Evolutionary conservation across 2,113 vertebrate genomes (phyloP), one percentile per base, ranked within the genome.

Genomic region (Peromyscus polionotus): DNA sequence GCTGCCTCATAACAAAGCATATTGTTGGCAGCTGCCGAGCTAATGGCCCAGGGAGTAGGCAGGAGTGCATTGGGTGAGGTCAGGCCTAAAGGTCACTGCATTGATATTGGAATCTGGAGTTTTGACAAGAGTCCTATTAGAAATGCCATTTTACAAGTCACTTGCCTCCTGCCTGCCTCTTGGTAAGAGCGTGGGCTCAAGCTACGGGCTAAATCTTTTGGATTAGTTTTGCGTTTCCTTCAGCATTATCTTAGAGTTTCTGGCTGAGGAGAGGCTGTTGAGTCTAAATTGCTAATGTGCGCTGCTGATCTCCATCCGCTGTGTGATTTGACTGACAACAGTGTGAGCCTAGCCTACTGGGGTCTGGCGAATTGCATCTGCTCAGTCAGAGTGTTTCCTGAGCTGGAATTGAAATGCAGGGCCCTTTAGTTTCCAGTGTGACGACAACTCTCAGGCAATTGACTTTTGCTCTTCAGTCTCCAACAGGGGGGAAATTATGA

Each of bases 261-360:
- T 59, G 81, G 42, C 81, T 93, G 93, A 94, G 73, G 75, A 95
- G 96, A 95, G 67, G 63, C 94, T 96, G 81, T 94, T 93, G 95
- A 93, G 72, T 91, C 65, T 96, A 88, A 95, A 91, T 94, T 95
- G 96, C 96, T 97, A 95, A 96, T 83, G 85, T 83, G 81, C 86
- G 93, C 94, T 91, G 90, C 93, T 94, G 92, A 96, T 94, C 97
- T 97, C 80, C 51, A 59, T 86, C 81, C 33, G 45, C 81, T 65
- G 39, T 97, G 97, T 93, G 97, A 95, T 95, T 87, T 97, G 97
- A 97, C 96, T 97, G 97, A 96, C 93, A 97, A 87, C 93, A 79
- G 91, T 28, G 89, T 0, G 12, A 80, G 75, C 88, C 88, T 96
- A 51, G 54, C 73, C 96, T 95, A 65, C 95, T 97, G 95, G 97